Evolutionary conservation across 2,797 vertebrate species (phyloP).

Genomic region (Scarus forsteni): DNA sequence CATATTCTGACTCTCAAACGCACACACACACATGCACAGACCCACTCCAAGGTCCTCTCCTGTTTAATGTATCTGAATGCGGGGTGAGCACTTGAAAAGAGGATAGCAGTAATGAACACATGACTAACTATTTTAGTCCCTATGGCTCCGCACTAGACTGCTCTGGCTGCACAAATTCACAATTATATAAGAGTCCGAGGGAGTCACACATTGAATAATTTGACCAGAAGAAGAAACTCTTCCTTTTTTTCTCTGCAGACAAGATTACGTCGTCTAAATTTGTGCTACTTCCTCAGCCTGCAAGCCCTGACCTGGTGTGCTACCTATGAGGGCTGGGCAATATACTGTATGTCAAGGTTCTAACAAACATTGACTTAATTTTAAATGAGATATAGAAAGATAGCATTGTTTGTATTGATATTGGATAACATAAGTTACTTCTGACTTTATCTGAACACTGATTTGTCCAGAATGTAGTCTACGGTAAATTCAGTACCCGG

Average conservation of each 20-base stretch:
- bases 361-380: no score
- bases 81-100: constrained; percentile 50
- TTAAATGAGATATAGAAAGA: no score
- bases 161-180: constrained; percentile 45
- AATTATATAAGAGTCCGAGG: constrained; percentile 67
- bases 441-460: no score
- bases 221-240: constrained; percentile 44
- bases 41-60: constrained; percentile 54
- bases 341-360: no score
- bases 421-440: no score
- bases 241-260: neutral
- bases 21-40: constrained; percentile 6
- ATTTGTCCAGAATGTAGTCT: no score
- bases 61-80: constrained; percentile 58
- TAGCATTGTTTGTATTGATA: no score
- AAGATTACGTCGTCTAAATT: neutral
- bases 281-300: constrained; percentile 25
- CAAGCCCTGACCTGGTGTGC: constrained; percentile 30
- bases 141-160: constrained; percentile 49
- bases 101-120: constrained; percentile 66
- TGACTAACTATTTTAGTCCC: constrained; percentile 69
- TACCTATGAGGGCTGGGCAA: neutral
- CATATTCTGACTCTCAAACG: constrained; percentile 25
- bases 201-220: constrained; percentile 56
- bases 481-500: no score